Evolutionary conservation across 2,113 vertebrate species (phyloP), one percentile per base, ranked within the genome.

Genomic region (Brachirus orientalis): DNA sequence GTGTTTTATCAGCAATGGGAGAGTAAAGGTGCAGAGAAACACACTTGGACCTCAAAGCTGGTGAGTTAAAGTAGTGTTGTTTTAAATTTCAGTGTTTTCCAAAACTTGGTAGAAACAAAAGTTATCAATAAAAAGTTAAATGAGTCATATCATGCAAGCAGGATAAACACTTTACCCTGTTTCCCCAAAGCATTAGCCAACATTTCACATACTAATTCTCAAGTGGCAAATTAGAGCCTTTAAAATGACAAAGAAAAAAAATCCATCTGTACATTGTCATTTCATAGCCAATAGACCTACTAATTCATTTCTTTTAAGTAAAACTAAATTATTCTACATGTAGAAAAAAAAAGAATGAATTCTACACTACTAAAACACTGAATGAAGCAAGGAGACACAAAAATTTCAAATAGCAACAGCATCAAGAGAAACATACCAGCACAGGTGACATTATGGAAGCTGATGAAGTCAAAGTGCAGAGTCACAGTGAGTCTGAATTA

Each of bases 191-290:
- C 77, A 67, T 82, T 28, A 36, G 67, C 64, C 65, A 52, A 75
- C 74, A 77, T 37, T 67, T 60, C 22, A 9, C 61, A 63, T 36
- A 56, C n/a, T 20, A 69, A 89, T 90, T 90, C 89, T 90, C 85
- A 84, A 85, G 20, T 57, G 81, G 86, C 82, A 79, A 82, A 69
- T 17, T 45, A 60, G 2, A 6, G 69, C 11, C 6, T 28, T 64
- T 69, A 57, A 67, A 83, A 85, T 13, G 1, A 46, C 28, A 56
- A 69, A 45, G 17, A 62, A 64, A 63, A n/a, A 13, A 2, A 14
- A 57, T n/a, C n/a, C n/a, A n/a, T n/a, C n/a, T n/a, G n/a, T n/a
- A n/a, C n/a, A n/a, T n/a, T n/a, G n/a, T n/a, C n/a, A n/a, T n/a
- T n/a, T n/a, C n/a, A n/a, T n/a, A n/a, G n/a, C n/a, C 55, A 60